Evolutionary conservation across 1,140 invertebrate species (phyloP).

Genomic region (Drosophila albomicans): DNA sequence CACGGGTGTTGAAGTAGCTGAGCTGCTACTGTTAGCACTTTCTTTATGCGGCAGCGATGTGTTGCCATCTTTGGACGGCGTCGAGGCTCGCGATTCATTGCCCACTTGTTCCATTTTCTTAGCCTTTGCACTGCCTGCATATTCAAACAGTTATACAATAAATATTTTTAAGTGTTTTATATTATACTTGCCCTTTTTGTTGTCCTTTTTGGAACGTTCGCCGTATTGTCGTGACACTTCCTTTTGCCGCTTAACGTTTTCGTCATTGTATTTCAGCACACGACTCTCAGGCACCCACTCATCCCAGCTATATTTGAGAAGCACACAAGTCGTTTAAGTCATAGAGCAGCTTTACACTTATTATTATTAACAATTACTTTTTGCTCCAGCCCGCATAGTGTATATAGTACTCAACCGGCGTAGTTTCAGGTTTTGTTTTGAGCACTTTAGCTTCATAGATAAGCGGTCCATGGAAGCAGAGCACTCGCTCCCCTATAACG

Average conservation of each 20-base stretch:
- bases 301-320: constrained; percentile 92
- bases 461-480: constrained; percentile 98
- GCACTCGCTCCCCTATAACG: constrained; percentile 93
- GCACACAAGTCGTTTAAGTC: constrained; percentile 2
- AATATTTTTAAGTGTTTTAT: not conserved
- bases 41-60: constrained; percentile 36
- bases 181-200: constrained; percentile 86
- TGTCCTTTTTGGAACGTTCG: constrained; percentile 89
- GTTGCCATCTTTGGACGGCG: constrained; percentile 85
- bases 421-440: constrained; percentile 92
- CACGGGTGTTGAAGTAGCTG: constrained; percentile 9
- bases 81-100: constrained; percentile 88
- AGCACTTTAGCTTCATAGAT: constrained; percentile 98
- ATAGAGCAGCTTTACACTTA: not conserved
- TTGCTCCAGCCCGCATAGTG: constrained; percentile 99
- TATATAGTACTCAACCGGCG: constrained; percentile 95
- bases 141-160: not conserved
- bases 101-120: constrained; percentile 76
- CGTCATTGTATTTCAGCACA: constrained; percentile 96
- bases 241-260: constrained; percentile 95
- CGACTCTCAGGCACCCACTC: constrained; percentile 98
- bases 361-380: constrained; percentile 87
- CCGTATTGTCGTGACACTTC: constrained; percentile 90
- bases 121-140: constrained; percentile 66
- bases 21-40: constrained; percentile 13